A percentile compares a stretch with the other conserved stretches of the same genome.
These are phyloP conservation scores for Coregonus sp. DNA, from an alignment of 2,797 vertebrate species.

Conservation along the genomic window DNA sequence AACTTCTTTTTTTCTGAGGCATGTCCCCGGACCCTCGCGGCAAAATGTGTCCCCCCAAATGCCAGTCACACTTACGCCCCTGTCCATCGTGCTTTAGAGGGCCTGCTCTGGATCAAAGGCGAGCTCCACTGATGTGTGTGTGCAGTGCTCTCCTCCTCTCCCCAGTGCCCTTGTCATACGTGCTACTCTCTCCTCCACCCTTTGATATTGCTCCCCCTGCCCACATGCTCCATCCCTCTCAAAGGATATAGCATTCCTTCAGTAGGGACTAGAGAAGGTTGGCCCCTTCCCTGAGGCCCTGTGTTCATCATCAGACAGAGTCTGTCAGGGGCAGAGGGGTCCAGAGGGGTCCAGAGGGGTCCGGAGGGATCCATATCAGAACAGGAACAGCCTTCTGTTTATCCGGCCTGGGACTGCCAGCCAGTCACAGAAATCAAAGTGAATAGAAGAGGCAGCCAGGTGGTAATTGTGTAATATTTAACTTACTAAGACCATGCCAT, in stretches of 20 bases:
- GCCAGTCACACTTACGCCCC: too few species aligned
- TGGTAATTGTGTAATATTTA: constrained; percentile 68
- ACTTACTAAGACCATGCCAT: constrained; percentile 54
- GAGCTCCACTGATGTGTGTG: constrained; percentile 36
- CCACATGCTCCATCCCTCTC: background rate
- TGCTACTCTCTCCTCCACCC: background rate
- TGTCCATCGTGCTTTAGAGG: constrained; percentile 44
- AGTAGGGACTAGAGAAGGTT: background rate
- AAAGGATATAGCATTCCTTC: constrained; percentile 2
- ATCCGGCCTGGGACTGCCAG: constrained; percentile 45
- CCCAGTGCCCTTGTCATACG: background rate
- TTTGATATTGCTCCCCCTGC: constrained; percentile 40
- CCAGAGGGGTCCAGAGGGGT: constrained; percentile 25
- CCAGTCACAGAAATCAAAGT: constrained; percentile 64
- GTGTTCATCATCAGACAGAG: background rate
- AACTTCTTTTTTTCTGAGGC: too few species aligned
- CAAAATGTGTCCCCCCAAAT: too few species aligned
- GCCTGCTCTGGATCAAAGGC: constrained; percentile 52
- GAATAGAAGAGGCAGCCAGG: constrained; percentile 54
- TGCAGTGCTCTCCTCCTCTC: background rate
- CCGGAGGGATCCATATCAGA: constrained; percentile 30
- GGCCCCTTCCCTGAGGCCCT: background rate
- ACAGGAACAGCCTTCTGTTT: constrained; percentile 29
- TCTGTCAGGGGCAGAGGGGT: background rate
- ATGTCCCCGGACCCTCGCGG: too few species aligned